These are phyloP conservation scores for Papilio helenus DNA, from an alignment of 1,140 invertebrate genomes.

Conservation along the genomic window DNA sequence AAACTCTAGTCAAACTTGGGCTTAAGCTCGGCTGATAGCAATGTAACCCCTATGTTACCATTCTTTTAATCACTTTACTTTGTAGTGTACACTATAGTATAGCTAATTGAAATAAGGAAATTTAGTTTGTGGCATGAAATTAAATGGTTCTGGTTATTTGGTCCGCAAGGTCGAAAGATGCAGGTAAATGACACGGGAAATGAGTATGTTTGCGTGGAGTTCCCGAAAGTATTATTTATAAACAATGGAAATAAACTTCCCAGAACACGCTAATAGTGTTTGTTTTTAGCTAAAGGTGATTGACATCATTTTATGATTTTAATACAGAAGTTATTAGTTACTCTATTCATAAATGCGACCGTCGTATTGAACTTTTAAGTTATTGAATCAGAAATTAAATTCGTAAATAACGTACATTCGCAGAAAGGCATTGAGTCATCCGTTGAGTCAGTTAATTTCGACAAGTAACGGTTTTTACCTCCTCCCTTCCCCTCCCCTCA, in stretches of 20 bases:
- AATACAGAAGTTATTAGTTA: neutral
- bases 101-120: neutral
- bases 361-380: neutral
- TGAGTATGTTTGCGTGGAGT: neutral
- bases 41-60: too few species aligned
- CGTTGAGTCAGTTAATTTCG: constrained; percentile 14
- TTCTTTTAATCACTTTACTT: neutral
- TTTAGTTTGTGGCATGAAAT: neutral
- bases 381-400: neutral
- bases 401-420: neutral
- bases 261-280: neutral
- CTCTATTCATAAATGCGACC: too few species aligned
- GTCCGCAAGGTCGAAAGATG: neutral
- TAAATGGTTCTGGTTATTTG: neutral
- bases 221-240: constrained; percentile 10
- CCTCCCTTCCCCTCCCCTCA: neutral
- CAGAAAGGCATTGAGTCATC: constrained; percentile 14
- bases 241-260: neutral
- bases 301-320: neutral
- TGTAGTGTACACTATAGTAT: neutral
- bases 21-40: too few species aligned
- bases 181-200: constrained; percentile 2
- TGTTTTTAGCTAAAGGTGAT: neutral
- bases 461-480: neutral
- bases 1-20: too few species aligned